Percentiles rank a stretch among this genome's conserved stretches.
Conservation (phyloP, 2,113 vertebrate genomes). For the Rhinopomastus cyanomelas region DNA sequence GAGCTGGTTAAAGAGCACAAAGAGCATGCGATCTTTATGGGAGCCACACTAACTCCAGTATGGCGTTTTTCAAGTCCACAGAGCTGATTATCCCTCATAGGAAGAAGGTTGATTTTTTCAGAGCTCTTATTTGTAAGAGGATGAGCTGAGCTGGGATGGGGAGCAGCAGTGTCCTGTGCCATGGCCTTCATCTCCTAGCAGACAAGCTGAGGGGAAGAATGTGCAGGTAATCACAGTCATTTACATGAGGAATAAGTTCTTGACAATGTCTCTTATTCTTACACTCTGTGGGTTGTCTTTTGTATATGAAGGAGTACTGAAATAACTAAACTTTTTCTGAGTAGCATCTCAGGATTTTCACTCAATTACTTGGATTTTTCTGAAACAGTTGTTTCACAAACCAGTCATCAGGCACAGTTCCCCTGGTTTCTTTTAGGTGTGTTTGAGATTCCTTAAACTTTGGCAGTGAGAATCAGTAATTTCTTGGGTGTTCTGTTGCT, state of each 20-base stretch:
- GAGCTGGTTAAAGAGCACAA: neutral
- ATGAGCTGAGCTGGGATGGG: neutral
- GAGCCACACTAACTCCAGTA: neutral
- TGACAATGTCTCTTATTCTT: neutral
- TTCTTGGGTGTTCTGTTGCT: neutral
- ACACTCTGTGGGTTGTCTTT: neutral
- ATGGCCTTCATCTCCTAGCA: too few species aligned
- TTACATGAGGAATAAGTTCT: neutral
- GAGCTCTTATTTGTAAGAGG: neutral
- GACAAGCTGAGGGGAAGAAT: neutral
- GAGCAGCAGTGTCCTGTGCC: neutral
- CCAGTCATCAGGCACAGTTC: neutral
- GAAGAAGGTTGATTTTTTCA: neutral
- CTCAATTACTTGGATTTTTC: neutral
- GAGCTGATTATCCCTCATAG: neutral
- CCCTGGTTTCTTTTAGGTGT: neutral
- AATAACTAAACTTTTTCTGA: neutral
- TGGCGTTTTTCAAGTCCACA: neutral
- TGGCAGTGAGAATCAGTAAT: neutral
- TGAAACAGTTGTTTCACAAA: neutral
- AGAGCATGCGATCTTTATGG: fast-evolving
- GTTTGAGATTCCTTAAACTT: neutral
- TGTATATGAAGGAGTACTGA: neutral
- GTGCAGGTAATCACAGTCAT: neutral
- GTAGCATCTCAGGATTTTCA: neutral